These are phyloP conservation scores for Caenorhabditis becei DNA, from an alignment of 2,888 invertebrate species.

Conservation along the genomic window DNA sequence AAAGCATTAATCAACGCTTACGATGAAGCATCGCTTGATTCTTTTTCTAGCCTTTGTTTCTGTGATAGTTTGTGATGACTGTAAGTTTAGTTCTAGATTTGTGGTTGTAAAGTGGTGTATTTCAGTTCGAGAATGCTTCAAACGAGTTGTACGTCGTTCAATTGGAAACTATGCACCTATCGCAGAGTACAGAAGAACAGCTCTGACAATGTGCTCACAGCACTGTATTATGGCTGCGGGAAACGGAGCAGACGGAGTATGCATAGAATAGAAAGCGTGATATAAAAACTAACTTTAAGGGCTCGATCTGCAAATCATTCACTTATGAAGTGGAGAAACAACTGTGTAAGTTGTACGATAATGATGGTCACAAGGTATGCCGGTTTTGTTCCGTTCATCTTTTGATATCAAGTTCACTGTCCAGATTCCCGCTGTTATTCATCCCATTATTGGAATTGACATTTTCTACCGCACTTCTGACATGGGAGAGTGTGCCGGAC, in stretches of 20 bases:
- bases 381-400: no score
- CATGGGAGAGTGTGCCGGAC: slow-evolving; percentile 73
- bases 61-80: slow-evolving; percentile 31
- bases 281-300: no score
- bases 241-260: slow-evolving; percentile 63
- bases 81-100: slow-evolving; percentile 32
- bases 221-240: slow-evolving; percentile 70
- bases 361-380: slow-evolving; percentile 76
- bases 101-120: neutral
- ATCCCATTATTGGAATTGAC: slow-evolving; percentile 78
- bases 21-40: slow-evolving; percentile 29
- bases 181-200: slow-evolving; percentile 73
- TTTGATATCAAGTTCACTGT: no score
- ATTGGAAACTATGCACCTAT: slow-evolving; percentile 79
- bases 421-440: slow-evolving; percentile 76
- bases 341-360: slow-evolving; percentile 77
- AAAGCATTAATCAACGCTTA: slow-evolving; percentile 40
- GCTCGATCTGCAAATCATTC: slow-evolving; percentile 74
- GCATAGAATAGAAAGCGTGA: no score
- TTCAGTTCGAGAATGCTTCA: slow-evolving; percentile 76
- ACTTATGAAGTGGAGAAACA: slow-evolving; percentile 77
- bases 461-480: slow-evolving; percentile 75
- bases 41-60: slow-evolving; percentile 22
- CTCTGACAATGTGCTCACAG: slow-evolving; percentile 74
- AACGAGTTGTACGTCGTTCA: slow-evolving; percentile 70